These are phyloP conservation scores for Heliconius congener DNA, from an alignment of 1,140 invertebrate genomes.

Conservation along the genomic window DNA sequence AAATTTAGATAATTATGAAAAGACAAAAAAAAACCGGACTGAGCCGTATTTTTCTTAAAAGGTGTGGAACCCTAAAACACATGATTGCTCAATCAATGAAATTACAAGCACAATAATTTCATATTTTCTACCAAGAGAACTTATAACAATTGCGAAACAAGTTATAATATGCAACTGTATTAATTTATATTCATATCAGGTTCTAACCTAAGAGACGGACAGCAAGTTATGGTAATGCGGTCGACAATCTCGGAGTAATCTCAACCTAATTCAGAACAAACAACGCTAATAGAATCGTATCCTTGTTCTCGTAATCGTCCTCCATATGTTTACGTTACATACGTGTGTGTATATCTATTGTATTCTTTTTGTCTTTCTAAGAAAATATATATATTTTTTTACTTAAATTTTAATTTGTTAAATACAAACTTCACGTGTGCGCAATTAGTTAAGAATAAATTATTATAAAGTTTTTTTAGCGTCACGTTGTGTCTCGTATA, in stretches of 20 bases:
- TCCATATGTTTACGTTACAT: background rate
- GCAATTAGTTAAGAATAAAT: no score
- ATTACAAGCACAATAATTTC: background rate
- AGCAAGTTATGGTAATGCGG: conserved; percentile 35
- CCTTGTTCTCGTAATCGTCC: conserved; percentile 22
- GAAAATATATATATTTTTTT: background rate
- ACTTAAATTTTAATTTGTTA: no score
- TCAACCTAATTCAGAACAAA: conserved; percentile 36
- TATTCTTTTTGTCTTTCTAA: background rate
- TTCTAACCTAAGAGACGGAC: conserved; percentile 18
- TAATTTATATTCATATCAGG: conserved; percentile 23
- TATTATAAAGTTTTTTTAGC: no score
- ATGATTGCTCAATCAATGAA: no score
- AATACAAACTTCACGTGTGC: no score
- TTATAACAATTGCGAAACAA: background rate
- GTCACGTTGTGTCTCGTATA: no score
- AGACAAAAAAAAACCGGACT: no score
- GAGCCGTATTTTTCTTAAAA: no score
- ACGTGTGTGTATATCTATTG: background rate
- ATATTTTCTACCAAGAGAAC: background rate
- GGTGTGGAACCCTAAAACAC: no score
- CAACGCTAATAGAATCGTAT: conserved; percentile 35
- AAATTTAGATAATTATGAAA: no score
- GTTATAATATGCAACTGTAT: conserved; percentile 4
- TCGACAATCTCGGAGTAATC: conserved; percentile 33